Conservation (phyloP, 2,888 invertebrate species). For the Xestia rhomboidea region DNA sequence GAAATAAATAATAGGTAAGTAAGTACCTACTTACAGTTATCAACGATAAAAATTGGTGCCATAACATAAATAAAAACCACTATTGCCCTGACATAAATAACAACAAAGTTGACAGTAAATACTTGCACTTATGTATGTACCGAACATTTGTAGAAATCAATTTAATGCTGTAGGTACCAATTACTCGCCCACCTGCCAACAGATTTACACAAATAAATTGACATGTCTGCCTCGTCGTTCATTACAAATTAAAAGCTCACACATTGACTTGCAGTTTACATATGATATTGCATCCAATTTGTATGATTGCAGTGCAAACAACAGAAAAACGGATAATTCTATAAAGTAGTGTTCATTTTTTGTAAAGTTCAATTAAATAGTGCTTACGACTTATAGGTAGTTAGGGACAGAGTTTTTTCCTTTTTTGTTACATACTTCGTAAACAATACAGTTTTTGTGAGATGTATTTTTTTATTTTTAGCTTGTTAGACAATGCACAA, state of each 20-base stretch:
- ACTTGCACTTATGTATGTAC: slow-evolving; percentile 11
- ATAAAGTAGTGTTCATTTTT: slow-evolving; percentile 49
- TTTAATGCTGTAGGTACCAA: slow-evolving; percentile 32
- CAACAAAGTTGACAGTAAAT: slow-evolving; percentile 31
- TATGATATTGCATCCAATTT: slow-evolving; percentile 54
- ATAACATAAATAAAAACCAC: slow-evolving; percentile 8
- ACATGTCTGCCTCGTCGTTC: slow-evolving; percentile 39
- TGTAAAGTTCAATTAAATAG: slow-evolving; percentile 56
- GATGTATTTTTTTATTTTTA: neutral
- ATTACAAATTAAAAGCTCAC: slow-evolving; percentile 44
- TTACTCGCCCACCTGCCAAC: slow-evolving; percentile 53
- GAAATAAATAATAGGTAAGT: neutral
- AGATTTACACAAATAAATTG: slow-evolving; percentile 54
- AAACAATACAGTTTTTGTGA: slow-evolving; percentile 1
- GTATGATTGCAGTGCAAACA: slow-evolving; percentile 46
- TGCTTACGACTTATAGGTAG: slow-evolving; percentile 42
- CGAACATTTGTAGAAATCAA: slow-evolving; percentile 44
- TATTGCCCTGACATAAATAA: slow-evolving; percentile 54
- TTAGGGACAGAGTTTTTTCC: slow-evolving; percentile 30
- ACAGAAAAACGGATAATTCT: slow-evolving; percentile 32
- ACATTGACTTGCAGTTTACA: slow-evolving; percentile 32
- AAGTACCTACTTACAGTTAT: slow-evolving; percentile 16
- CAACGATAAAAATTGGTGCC: neutral
- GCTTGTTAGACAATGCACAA: neutral
- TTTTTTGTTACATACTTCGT: neutral